A percentile compares a stretch with the other conserved stretches of the same genome.
These are phyloP conservation scores for Agrochola circellaris DNA, from an alignment of 2,888 invertebrate species.

Conservation along the genomic window DNA sequence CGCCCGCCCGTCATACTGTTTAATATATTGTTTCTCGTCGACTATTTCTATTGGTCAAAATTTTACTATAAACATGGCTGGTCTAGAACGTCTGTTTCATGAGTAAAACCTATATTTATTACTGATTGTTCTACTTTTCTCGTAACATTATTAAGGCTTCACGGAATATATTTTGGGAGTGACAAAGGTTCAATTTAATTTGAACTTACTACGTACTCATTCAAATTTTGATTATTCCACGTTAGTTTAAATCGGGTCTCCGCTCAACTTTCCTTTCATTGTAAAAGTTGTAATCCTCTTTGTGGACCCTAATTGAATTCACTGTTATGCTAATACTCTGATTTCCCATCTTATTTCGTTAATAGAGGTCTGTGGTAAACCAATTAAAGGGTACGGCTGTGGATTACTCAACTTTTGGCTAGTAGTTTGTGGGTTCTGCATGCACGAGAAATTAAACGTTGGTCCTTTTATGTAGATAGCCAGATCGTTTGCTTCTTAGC, in stretches of 20 bases:
- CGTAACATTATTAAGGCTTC: constrained; percentile 33
- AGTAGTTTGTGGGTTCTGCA: constrained; percentile 83
- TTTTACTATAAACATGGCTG: constrained; percentile 42
- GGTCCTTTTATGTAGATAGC: constrained; percentile 75
- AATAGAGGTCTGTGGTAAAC: constrained; percentile 90
- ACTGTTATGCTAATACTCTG: constrained; percentile 91
- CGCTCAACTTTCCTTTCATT: constrained; percentile 89
- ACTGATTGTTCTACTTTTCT: constrained; percentile 12
- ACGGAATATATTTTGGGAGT: constrained; percentile 44
- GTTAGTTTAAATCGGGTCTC: constrained; percentile 86
- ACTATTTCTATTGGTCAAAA: constrained; percentile 59
- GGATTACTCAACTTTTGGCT: constrained; percentile 88
- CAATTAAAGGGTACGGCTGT: constrained; percentile 89
- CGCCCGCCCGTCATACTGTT: constrained; percentile 77
- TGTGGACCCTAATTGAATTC: constrained; percentile 90
- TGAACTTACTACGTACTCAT: constrained; percentile 83
- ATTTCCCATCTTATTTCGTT: constrained; percentile 91
- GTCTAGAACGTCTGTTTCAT: constrained; percentile 10
- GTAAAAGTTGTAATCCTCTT: constrained; percentile 91
- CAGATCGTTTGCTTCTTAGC: constrained; percentile 12
- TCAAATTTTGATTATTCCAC: constrained; percentile 88
- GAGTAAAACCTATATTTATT: constrained; percentile 17
- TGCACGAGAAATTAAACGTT: constrained; percentile 80
- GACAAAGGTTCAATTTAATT: constrained; percentile 81
- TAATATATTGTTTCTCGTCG: constrained; percentile 77